Conservation (phyloP, 1,140 invertebrate genomes). For the Trichomalopsis sarcophagae region DNA sequence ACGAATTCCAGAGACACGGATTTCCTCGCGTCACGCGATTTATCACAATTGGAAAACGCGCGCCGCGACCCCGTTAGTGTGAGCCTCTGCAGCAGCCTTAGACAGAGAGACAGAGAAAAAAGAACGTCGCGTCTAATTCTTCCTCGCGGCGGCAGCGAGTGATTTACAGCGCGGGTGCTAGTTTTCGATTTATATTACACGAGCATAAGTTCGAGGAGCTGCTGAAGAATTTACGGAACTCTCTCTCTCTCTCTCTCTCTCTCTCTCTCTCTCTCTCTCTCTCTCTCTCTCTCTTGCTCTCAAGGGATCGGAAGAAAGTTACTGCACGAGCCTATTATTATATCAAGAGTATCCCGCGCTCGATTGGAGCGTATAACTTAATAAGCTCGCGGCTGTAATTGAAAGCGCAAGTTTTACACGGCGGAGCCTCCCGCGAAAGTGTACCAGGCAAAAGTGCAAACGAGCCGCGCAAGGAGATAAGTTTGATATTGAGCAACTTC, state of each 20-base stretch:
- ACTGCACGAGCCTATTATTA: not conserved
- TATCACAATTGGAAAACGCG: slow-evolving; percentile 26
- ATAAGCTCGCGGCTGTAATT: not conserved
- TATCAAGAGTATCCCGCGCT: too few species aligned
- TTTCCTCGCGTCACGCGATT: slow-evolving; percentile 17
- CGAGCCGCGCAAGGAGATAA: not conserved
- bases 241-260: too few species aligned
- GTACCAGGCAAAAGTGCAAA: not conserved
- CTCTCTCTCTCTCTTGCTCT: too few species aligned
- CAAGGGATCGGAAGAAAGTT: not conserved
- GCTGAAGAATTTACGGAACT: too few species aligned
- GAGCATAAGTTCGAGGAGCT: too few species aligned
- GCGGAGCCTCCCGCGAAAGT: not conserved
- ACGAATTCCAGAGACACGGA: not conserved
- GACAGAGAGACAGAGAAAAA: not conserved
- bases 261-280: too few species aligned
- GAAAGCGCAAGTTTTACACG: not conserved
- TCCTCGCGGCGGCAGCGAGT: not conserved
- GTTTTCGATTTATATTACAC: too few species aligned
- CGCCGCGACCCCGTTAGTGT: not conserved
- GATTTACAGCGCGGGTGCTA: not conserved
- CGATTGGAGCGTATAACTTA: not conserved
- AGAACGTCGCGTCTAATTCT: not conserved
- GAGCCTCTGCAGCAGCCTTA: too few species aligned
- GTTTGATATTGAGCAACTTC: not conserved